Percentiles rank a stretch among this genome's conserved stretches.
Conservation (phyloP, 2,113 vertebrate genomes). For the Psittacula cyanocephala region DNA sequence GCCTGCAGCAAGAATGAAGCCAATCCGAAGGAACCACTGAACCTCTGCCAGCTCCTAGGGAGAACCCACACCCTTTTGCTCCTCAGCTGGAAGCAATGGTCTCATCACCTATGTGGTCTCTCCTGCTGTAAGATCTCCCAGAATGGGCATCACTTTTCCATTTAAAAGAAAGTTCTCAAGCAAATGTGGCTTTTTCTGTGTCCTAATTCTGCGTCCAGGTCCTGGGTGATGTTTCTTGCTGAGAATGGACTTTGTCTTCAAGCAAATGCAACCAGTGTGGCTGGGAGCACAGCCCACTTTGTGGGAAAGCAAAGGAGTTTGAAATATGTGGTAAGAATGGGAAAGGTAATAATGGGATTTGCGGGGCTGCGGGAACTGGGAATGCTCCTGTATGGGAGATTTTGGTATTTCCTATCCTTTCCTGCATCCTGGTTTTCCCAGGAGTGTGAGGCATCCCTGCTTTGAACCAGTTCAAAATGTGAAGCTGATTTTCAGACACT, state of each 20-base stretch:
- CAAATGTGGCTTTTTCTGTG: not conserved
- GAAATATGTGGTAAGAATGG: not conserved
- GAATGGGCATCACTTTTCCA: not conserved
- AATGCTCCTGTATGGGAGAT: not conserved
- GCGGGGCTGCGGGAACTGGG: not conserved
- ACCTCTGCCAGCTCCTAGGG: not conserved
- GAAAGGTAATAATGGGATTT: not conserved
- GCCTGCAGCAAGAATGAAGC: not conserved
- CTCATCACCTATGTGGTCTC: not conserved
- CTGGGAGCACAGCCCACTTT: not conserved
- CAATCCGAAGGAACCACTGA: not conserved
- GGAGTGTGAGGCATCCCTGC: not conserved
- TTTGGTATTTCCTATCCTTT: not conserved
- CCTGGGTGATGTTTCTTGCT: not conserved
- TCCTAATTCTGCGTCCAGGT: not conserved
- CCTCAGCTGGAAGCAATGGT: not conserved
- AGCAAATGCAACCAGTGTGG: not conserved
- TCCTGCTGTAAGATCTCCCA: not conserved
- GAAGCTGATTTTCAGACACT: not conserved
- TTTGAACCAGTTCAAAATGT: not conserved
- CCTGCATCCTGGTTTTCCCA: not conserved
- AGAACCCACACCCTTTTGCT: not conserved
- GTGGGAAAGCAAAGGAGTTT: not conserved
- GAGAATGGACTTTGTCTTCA: not conserved
- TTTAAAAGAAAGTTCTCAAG: not conserved